Conservation (phyloP, 2,888 invertebrate species). For the Phortica okadai region DNA sequence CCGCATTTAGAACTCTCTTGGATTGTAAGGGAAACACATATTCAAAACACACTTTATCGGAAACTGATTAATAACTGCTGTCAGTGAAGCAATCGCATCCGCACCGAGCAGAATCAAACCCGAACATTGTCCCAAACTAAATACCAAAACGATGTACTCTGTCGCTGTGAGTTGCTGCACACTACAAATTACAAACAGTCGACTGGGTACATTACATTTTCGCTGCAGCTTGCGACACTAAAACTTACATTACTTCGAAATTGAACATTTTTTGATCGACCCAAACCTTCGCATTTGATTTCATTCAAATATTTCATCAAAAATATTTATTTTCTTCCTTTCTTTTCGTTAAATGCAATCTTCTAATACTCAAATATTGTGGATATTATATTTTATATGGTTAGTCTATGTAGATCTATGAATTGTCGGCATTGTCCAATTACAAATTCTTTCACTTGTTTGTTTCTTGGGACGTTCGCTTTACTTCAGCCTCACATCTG, state of each 20-base stretch:
- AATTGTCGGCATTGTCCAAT: background rate
- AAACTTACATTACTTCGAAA: background rate
- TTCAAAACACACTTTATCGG: slow-evolving; percentile 71
- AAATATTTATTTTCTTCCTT: too few relatives aligned
- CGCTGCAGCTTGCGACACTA: background rate
- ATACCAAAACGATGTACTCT: slow-evolving; percentile 24
- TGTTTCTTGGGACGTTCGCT: background rate
- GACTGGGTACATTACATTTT: background rate
- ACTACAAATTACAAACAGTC: background rate
- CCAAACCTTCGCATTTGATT: too few relatives aligned
- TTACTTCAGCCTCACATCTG: background rate
- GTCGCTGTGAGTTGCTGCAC: background rate
- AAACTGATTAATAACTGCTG: slow-evolving; percentile 75
- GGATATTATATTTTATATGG: too few relatives aligned
- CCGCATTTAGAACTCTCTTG: slow-evolving; percentile 25
- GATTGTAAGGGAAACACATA: slow-evolving; percentile 25
- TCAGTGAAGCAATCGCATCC: slow-evolving; percentile 55
- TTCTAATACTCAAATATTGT: too few relatives aligned
- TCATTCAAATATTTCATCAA: too few relatives aligned
- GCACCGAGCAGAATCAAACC: slow-evolving; percentile 6
- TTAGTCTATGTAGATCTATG: too few relatives aligned
- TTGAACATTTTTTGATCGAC: too few relatives aligned
- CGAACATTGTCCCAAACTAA: slow-evolving; percentile 20
- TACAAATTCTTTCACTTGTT: background rate
- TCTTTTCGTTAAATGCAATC: too few relatives aligned